These are phyloP conservation scores for Matsumyia berberina DNA, from an alignment of 2,888 invertebrate genomes.

Conservation along the genomic window DNA sequence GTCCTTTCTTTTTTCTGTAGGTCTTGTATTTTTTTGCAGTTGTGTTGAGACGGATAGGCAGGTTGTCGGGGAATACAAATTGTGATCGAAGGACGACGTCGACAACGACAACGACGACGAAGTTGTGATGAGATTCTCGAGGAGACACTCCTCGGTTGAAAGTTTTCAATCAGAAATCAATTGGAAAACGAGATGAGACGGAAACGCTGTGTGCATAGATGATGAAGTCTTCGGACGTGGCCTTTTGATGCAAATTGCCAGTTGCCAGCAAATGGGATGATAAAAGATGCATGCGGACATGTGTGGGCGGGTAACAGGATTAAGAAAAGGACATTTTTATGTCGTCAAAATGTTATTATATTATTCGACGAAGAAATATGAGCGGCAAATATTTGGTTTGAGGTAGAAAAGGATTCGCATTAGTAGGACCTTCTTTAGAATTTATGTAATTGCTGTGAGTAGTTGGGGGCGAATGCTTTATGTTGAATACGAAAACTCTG, in stretches of 20 bases:
- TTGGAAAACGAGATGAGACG: slow-evolving; percentile 74
- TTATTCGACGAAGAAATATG: slow-evolving; percentile 24
- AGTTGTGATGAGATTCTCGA: slow-evolving; percentile 64
- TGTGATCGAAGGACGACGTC: slow-evolving; percentile 51
- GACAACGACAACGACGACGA: slow-evolving; percentile 20
- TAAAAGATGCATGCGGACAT: slow-evolving; percentile 58
- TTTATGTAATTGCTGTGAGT: background rate
- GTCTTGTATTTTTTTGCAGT: background rate
- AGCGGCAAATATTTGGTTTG: background rate
- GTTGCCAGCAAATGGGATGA: slow-evolving; percentile 44
- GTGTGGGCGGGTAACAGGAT: slow-evolving; percentile 34
- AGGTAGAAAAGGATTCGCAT: slow-evolving; percentile 7
- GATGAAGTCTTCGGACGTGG: slow-evolving; percentile 67
- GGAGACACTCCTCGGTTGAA: slow-evolving; percentile 57
- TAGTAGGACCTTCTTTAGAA: no score
- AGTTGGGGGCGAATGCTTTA: no score
- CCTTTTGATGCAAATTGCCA: slow-evolving; percentile 63
- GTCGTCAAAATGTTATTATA: slow-evolving; percentile 46
- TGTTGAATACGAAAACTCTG: no score
- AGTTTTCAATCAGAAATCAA: slow-evolving; percentile 76
- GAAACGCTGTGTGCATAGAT: slow-evolving; percentile 60
- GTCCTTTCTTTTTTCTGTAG: background rate
- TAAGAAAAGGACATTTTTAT: slow-evolving; percentile 40
- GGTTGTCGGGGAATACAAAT: slow-evolving; percentile 46
- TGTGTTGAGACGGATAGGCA: background rate